Evolutionary conservation across 2,797 vertebrate genomes (phyloP), one percentile per base, ranked within the genome.

Genomic region (Ataeniobius toweri): DNA sequence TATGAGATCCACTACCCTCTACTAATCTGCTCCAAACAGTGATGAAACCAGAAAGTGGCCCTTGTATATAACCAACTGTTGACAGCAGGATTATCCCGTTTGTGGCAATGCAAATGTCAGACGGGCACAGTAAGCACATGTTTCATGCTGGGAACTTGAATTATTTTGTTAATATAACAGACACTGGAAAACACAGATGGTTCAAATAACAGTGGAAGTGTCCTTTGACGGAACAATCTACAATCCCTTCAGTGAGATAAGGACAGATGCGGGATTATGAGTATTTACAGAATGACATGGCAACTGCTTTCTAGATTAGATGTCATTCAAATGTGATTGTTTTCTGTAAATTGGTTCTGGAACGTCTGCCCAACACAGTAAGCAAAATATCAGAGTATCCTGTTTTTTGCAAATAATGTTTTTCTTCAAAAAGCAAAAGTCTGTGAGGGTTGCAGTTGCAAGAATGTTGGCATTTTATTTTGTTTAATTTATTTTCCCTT

Each of bases 41-140:
- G 92, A 94, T 94, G 93, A 94, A 94, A 92, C 90, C 91, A 94
- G 92, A 94, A 95, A 95, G 93, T 95, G 94, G 91, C 94, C 94
- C 85, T 91, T 93, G 93, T 90, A 78, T 94, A 94, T 93, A 94
- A 93, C 92, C 94, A 95, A 95, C 92, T 93, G 94, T 93, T 95
- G 92, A 94, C 92, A 92, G 90, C 91, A 74, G 92, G 93, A 96
- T 95, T 95, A 94, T 94, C 91, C 89, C 75, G 89, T 88, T 86
- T 89, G 89, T 79, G 67, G 88, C 86, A 83, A 88, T 83, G 90
- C 88, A 92, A 86, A 94, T 83, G 85, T 90, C 88, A 91, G 80
- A 93, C 92, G 88, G 84, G 78, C 71, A 81, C 83, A 83, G 70
- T 87, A 87, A 83, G 86, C 89, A 85, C 84, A 84, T 78, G 77